A percentile compares a stretch with the other conserved stretches of the same genome.
Evolutionary conservation across 2,888 invertebrate genomes (phyloP).

Genomic region (Pandemis heparana): DNA sequence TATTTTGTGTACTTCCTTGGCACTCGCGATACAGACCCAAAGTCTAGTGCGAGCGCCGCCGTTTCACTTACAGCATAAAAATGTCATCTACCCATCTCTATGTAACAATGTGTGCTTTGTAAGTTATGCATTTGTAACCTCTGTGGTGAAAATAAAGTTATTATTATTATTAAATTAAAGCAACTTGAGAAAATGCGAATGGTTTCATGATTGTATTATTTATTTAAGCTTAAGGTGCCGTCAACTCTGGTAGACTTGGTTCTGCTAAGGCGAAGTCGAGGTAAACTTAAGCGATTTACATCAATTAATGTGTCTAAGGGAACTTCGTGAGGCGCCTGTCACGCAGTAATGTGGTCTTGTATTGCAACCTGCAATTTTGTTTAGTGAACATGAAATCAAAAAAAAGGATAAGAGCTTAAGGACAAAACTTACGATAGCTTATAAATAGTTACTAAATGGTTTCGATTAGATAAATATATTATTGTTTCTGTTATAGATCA

Average conservation of each 20-base stretch:
- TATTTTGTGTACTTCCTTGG: too few relatives aligned
- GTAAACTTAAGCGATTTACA: slow-evolving; percentile 57
- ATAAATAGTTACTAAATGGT: neutral
- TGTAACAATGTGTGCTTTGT: too few relatives aligned
- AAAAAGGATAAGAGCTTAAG: slow-evolving; percentile 23
- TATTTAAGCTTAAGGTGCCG: neutral
- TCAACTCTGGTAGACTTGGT: neutral
- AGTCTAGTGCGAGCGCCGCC: too few relatives aligned
- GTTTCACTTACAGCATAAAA: too few relatives aligned
- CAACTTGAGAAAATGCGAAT: neutral
- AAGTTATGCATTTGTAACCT: too few relatives aligned
- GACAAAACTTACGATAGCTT: neutral
- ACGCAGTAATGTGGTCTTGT: slow-evolving; percentile 54
- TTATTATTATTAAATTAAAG: too few relatives aligned
- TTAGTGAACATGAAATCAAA: slow-evolving; percentile 11
- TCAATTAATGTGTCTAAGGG: slow-evolving; percentile 70
- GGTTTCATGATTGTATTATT: neutral
- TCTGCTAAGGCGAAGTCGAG: slow-evolving; percentile 25
- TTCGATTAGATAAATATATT: neutral
- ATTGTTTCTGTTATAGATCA: neutral
- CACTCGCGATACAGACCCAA: too few relatives aligned
- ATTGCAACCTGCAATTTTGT: slow-evolving; percentile 60
- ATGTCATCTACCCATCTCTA: too few relatives aligned
- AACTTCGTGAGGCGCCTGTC: slow-evolving; percentile 63
- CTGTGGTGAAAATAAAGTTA: too few relatives aligned